Conservation (phyloP, 2,113 vertebrate genomes). For the Forbesichthys agassizii region DNA sequence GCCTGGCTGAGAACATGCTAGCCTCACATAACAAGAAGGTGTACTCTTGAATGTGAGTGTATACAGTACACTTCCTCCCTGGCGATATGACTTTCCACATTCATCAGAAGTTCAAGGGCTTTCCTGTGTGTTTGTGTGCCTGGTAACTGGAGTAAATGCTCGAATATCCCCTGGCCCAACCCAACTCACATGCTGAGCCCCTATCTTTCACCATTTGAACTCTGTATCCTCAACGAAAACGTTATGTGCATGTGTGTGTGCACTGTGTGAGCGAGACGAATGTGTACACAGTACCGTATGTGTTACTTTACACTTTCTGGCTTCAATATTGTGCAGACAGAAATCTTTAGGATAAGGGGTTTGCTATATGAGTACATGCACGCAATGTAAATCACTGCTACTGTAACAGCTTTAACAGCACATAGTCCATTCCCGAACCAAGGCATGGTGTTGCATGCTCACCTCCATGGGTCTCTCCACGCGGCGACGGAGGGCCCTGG, state of each 20-base stretch:
- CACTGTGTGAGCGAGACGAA: not conserved
- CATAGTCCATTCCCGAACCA: too few species aligned
- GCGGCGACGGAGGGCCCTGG: conserved; percentile 65
- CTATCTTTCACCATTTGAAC: not conserved
- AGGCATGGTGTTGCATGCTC: not conserved
- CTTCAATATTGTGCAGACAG: not conserved
- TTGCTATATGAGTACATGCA: too few species aligned
- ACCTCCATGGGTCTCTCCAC: conserved; percentile 80
- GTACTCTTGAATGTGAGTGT: not conserved
- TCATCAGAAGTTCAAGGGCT: conserved; percentile 17
- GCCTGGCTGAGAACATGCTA: not conserved
- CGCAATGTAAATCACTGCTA: too few species aligned
- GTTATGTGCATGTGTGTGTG: not conserved
- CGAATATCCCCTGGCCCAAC: not conserved
- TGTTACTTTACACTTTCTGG: not conserved
- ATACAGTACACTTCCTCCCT: not conserved
- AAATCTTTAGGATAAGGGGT: not conserved
- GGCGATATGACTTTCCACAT: conserved; percentile 8
- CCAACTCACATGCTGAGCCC: not conserved
- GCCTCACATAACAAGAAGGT: too few species aligned
- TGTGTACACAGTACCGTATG: not conserved
- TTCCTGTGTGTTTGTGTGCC: conserved; percentile 5
- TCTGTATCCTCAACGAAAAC: too few species aligned
- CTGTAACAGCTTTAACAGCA: too few species aligned
- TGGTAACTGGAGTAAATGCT: not conserved